Conservation (phyloP, 2,888 invertebrate genomes). For the Caenorhabditis doughertyi region DNA sequence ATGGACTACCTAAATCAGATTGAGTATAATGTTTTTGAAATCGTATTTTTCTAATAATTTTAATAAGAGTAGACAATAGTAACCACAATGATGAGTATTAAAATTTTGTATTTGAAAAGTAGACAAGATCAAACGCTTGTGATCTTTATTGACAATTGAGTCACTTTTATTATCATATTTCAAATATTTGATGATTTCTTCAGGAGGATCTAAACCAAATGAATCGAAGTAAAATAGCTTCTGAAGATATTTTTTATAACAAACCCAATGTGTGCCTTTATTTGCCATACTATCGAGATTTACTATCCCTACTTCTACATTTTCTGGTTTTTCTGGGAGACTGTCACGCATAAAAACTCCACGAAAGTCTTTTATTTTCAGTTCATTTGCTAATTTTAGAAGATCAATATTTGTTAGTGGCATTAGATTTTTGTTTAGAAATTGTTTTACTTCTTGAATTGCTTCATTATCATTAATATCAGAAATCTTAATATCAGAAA, state of each 20-base stretch:
- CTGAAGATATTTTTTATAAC: constrained; percentile 30
- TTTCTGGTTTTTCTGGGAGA: not conserved
- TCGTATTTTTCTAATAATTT: constrained; percentile 16
- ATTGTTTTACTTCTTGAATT: no score
- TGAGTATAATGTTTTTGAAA: not conserved
- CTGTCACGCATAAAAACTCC: not conserved
- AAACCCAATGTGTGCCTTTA: constrained; percentile 59
- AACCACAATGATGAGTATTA: constrained; percentile 15
- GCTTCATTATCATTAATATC: no score
- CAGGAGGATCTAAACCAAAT: constrained; percentile 2
- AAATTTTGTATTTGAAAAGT: constrained; percentile 25
- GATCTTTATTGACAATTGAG: not conserved
- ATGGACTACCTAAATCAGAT: no score
- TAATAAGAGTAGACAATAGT: not conserved
- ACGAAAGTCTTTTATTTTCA: not conserved
- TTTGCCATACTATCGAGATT: constrained; percentile 29
- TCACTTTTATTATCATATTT: not conserved
- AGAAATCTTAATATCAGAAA: no score
- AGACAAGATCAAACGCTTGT: no score
- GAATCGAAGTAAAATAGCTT: constrained; percentile 7
- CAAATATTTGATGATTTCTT: not conserved
- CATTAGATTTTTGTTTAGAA: not conserved
- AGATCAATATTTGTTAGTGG: not conserved
- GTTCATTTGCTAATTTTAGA: not conserved
- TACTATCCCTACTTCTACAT: constrained; percentile 48